Base-by-base conservation (phyloP, 1,140 invertebrate species). In the Acromyrmex heyeri region DNA sequence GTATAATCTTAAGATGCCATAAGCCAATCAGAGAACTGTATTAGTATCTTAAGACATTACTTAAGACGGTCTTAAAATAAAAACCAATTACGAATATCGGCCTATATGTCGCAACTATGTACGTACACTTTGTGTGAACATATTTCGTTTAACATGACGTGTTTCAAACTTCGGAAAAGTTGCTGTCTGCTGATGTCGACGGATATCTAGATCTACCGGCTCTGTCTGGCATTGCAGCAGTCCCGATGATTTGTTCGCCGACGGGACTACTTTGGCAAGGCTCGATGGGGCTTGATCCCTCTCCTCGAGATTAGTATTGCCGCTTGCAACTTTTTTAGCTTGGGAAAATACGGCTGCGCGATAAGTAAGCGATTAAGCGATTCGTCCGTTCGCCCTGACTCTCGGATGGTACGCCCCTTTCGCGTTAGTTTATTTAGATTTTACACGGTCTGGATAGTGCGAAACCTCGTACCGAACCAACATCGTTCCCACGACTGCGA, bases 301-400 rank as follows among this genome's bases (percentile, higher is more conserved):
- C 61, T n/a, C 34, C n/a, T 16, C 30, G 61, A 86, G 83, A 86
- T 86, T 81, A 55, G 75, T 27, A 44, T 86, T 55, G 69, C 79
- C 38, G n/a, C 24, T 69, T 34, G 55, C 24, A 24, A 24, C 18
- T 83, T 83, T 73, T 83, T 83, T 34, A 82, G 38, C 67, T 61
- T 73, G 34, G 79, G 55, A 83, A 83, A 75, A 83, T 83, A 61
- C 53, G 59, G 44, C 38, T 57, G 69, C 69, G 79, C 69, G 79
- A 83, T 83, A 75, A 83, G 75, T 83, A 75, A 83, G 57, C 79
- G 69, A 83, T 83, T 83, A 83, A 83, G 79, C 67, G 79, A 75
- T 83, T 72, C 64, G 78, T 30, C 27, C 77, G 61, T 64, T 16
- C 62, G 18, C 18, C 14, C 64, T 24, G 24, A 24, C 48, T 70